A percentile compares a stretch with the other conserved stretches of the same genome.
Conservation (phyloP, 2,888 invertebrate species). For the Drosophila atripex region DNA sequence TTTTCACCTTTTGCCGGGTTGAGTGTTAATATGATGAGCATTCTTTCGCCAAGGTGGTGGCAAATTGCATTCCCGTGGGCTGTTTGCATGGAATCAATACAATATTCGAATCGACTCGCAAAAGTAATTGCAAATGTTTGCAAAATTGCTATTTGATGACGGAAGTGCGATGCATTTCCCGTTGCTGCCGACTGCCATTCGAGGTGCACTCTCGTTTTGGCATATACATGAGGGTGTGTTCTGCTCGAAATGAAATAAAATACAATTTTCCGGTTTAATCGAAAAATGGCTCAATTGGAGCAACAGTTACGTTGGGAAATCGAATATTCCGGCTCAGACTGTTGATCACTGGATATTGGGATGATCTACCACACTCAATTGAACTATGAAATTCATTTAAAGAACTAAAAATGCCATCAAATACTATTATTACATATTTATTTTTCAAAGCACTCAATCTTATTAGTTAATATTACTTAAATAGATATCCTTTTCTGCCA, state of each 20-base stretch:
- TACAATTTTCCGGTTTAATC: conserved; percentile 4
- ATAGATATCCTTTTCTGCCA: not conserved
- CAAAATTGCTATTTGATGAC: conserved; percentile 52
- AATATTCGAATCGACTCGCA: conserved; percentile 39
- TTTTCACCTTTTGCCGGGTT: conserved; percentile 30
- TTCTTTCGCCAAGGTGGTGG: conserved; percentile 31
- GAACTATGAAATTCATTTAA: not conserved
- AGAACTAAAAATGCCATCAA: not conserved
- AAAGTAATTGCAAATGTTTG: conserved; percentile 52
- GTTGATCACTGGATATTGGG: not conserved
- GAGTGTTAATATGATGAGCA: conserved; percentile 34
- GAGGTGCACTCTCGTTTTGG: conserved; percentile 21
- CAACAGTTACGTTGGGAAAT: conserved; percentile 23
- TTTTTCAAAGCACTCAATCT: too few relatives aligned
- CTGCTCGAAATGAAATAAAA: not conserved
- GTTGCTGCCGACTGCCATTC: conserved; percentile 27
- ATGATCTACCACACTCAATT: not conserved
- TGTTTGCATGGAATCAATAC: conserved; percentile 59
- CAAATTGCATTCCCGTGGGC: conserved; percentile 42
- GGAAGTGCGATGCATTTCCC: conserved; percentile 61
- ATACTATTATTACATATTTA: too few relatives aligned
- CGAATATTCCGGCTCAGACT: not conserved
- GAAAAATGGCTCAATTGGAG: not conserved
- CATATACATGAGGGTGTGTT: conserved; percentile 9
- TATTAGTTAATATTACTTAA: too few relatives aligned